Base-by-base conservation (phyloP, 1,140 invertebrate genomes). In the Drosophila melanica region DNA sequence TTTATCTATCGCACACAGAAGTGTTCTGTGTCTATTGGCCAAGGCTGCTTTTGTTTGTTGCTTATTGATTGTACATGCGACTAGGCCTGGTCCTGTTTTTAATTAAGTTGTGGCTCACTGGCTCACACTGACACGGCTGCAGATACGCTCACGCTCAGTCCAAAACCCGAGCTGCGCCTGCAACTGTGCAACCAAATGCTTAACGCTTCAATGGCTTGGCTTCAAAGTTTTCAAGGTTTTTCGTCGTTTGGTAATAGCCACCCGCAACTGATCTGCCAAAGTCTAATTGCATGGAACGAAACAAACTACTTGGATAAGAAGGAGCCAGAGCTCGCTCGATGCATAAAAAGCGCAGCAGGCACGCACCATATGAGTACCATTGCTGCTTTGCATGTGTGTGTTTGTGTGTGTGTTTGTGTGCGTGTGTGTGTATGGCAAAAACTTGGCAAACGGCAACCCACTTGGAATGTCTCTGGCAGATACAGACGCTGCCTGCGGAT, bases 201-300 rank as follows among this genome's bases (percentile, higher is more conserved):
- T 69, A 20, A 79, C 75, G 75, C 77, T 75, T 69, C 57, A 80
- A 59, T 81, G 48, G 48, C 51, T 78, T 41, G 53, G 48, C 51
- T 78, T 41, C 53, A 70, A 74, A 77, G 63, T 75, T 54, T 73
- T 67, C 60, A 69, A 80, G 79, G 69, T 62, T 68, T 45, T 18
- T 67, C 42, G 44, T 42, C 47, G 66, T 20, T 64, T 68, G 71
- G 47, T 42, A 75, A 73, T 68, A 65, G 80, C 80, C 55, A 41
- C 41, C 76, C 55, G 55, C 55, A 58, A 58, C 55, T 58, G 84
- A 87, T 82, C 82, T 89, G 77, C 79, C 84, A 84, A 82, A 89
- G 77, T 89, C 84, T 89, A 89, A 89, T 89, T 89, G 84, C 84
- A 80, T 75, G 84, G 84, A 89, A 89, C 80, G 77, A 90, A 89